These are phyloP conservation scores for Caenorhabditis auriculariae DNA, from an alignment of 2,888 invertebrate genomes.

Conservation along the genomic window DNA sequence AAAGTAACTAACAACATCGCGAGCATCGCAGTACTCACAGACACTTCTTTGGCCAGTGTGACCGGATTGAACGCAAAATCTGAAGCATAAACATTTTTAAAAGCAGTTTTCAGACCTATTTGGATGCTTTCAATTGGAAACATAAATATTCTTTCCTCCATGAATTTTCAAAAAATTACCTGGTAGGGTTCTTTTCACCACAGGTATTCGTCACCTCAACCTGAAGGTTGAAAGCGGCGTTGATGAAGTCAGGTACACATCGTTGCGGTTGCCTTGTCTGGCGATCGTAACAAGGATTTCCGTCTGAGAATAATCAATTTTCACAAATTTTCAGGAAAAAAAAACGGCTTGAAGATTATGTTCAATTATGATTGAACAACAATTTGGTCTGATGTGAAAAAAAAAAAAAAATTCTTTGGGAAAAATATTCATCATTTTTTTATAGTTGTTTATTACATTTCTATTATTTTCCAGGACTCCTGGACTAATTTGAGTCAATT, in stretches of 20 bases:
- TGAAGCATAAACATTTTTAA: conserved; percentile 9
- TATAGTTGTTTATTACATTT: too few species aligned
- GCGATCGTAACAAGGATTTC: conserved; percentile 53
- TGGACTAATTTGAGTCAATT: too few species aligned
- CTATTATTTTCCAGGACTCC: too few species aligned
- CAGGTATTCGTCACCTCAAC: conserved; percentile 96
- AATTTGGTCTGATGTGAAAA: too few species aligned
- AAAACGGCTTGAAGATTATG: background rate
- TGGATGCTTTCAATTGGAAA: too few species aligned
- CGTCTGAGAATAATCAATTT: conserved; percentile 35
- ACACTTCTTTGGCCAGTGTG: conserved; percentile 66
- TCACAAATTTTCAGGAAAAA: too few species aligned
- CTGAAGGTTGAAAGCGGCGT: conserved; percentile 85
- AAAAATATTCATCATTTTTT: background rate
- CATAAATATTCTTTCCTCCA: background rate
- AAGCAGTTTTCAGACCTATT: too few species aligned
- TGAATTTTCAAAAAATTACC: conserved; percentile 12
- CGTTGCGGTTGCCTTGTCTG: conserved; percentile 47
- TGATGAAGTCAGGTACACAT: conserved; percentile 93
- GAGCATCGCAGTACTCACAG: conserved; percentile 58
- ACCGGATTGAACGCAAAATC: conserved; percentile 88
- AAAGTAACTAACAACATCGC: conserved; percentile 41
- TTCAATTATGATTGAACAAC: background rate
- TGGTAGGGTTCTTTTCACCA: conserved; percentile 76
- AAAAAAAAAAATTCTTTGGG: background rate